Conservation (phyloP, 2,113 vertebrate species). For the Aphyosemion australe region DNA sequence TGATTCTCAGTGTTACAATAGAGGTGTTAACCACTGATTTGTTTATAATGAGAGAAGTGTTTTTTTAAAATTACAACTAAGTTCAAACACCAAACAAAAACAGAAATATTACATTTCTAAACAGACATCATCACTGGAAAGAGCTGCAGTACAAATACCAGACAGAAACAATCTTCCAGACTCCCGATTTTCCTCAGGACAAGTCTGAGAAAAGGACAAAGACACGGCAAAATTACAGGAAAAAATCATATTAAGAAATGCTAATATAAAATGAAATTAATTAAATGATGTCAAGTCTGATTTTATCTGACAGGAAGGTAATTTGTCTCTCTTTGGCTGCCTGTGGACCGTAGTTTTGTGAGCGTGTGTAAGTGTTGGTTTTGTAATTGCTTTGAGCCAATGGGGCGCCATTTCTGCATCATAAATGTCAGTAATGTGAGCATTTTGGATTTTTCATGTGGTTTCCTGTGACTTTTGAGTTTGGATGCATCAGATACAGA, state of each 20-base stretch:
- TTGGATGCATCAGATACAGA: slow-evolving; percentile 23
- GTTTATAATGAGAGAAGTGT: not conserved
- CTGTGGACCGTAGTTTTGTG: slow-evolving; percentile 42
- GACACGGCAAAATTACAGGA: slow-evolving; percentile 28
- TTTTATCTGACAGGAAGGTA: slow-evolving; percentile 90
- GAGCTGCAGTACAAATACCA: slow-evolving; percentile 9
- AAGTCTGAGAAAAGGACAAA: slow-evolving; percentile 22
- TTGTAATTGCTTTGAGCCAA: slow-evolving; percentile 74
- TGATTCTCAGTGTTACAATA: too few species aligned
- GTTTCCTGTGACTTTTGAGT: slow-evolving; percentile 29
- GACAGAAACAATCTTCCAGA: slow-evolving; percentile 47
- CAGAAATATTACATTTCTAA: slow-evolving; percentile 18
- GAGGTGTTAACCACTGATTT: not conserved
- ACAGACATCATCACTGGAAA: slow-evolving; percentile 1
- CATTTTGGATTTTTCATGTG: slow-evolving; percentile 26
- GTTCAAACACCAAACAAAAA: slow-evolving; percentile 1
- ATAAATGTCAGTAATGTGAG: slow-evolving; percentile 42
- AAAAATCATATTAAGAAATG: slow-evolving; percentile 69
- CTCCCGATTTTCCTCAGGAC: slow-evolving; percentile 44
- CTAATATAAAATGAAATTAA: slow-evolving; percentile 82
- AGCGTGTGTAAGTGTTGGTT: slow-evolving; percentile 20
- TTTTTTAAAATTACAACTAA: too few species aligned
- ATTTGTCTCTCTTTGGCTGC: slow-evolving; percentile 82
- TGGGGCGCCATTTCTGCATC: slow-evolving; percentile 35
- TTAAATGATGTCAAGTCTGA: slow-evolving; percentile 88